Evolutionary conservation across 2,888 invertebrate species (phyloP), one percentile per base, ranked within the genome.

Genomic region (Amiota communis): DNA sequence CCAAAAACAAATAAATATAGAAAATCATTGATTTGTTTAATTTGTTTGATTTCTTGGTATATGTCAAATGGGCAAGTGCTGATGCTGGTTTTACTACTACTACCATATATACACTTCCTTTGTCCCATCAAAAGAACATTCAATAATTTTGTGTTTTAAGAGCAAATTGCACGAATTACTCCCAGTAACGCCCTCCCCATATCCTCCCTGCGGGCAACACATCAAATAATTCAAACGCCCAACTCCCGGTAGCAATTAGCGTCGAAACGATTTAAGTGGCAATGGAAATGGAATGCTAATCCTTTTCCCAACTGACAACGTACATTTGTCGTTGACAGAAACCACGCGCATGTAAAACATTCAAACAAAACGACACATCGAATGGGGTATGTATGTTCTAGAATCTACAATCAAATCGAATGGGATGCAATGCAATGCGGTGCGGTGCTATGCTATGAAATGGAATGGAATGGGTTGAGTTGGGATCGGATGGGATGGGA

Each of bases 281-380:
- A 59, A n/a, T 36, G n/a, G 53, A 12, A n/a, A 53, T 53, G 57
- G 57, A n/a, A n/a, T 13, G 10, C 17, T 17, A 70, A 70, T 70
- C 59, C 59, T 69, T 69, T 70, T 48, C 61, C 49, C 47, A 47
- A 61, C 49, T 70, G 70, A 70, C 61, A 51, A 10, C 49, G 61
- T 15, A 71, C 71, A 71, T 71, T 71, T 71, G 71, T 63, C 71
- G 46, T 36, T 71, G 53, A 56, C 70, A 46, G 51, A 51, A 51
- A 51, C 47, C 49, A 67, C n/a, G 48, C 49, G 49, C 67, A 51
- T 36, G 36, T 36, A 36, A 36, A 36, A 36, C 36, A 36, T 36
- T 36, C 36, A 36, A 36, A 59, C 11, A 59, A 59, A 59, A 15
- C 13, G 57, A 13, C 17, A 13, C 13, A 9, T 36, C 36, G 36